Base-by-base conservation (phyloP, 2,888 invertebrate species). In the Mesorhabditis belari region DNA sequence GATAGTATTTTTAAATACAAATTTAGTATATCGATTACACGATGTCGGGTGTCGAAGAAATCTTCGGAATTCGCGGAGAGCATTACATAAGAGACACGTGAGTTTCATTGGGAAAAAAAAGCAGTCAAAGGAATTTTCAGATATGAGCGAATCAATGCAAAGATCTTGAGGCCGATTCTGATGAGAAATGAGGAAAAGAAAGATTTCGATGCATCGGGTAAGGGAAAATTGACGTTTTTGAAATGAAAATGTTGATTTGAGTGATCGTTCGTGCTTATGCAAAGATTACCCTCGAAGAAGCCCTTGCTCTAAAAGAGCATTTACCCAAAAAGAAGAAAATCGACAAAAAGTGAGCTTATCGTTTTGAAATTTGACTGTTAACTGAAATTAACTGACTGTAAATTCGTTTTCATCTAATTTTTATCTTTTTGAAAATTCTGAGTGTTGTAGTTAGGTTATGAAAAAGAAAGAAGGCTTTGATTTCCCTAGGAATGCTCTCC, bases 11-110 rank as follows among this genome's bases (percentile, higher is more conserved):
- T 54, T 2, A n/a, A 23, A 19, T 12, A 35, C 12, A 19, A n/a
- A 58, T 86, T 71, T 83, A 93, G 91, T 88, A 93, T 81, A 91
- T 95, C 87, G 95, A 96, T 83, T 95, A 95, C 83, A 86, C 91
- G 76, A 94, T 96, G 92, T 92, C 93, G 53, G 95, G 93, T 4
- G 86, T 96, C 73, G 96, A 96, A 85, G 94, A 93, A 82, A 90
- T 96, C 79, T 86, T 92, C 73, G 95, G 94, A 63, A 90, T 90
- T 84, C 90, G 92, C 80, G 95, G 95, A 17, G 64, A 67, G 26
- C 71, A 77, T 26, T 74, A 70, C 2, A 65, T 77, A 49, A 65
- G 74, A 24, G 76, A 77, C 49, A 67, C 68, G 74, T 77, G 27
- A 51, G 67, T 58, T 49, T 24, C 12, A 35, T 35, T 35, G 12